Evolutionary conservation across 37 sponge, comb jelly and placozoan genomes (phyloP).

Genomic region (Diacarnus erythraeanus): DNA sequence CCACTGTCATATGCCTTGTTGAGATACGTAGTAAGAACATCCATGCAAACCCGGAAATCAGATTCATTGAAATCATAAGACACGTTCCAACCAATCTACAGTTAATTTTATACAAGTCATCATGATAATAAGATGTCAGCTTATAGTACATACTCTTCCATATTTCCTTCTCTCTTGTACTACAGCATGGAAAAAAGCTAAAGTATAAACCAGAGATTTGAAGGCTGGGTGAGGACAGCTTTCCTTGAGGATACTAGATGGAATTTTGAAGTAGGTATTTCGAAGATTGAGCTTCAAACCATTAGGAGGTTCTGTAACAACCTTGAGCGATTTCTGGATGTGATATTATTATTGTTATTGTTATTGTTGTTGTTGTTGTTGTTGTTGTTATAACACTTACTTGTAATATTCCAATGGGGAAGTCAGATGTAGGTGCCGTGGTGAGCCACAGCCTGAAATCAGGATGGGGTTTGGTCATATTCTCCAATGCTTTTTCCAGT

Average conservation of each 20-base stretch:
- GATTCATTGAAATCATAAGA: constrained; percentile 99
- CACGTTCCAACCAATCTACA: constrained; percentile 98
- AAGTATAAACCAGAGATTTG: constrained; percentile 89
- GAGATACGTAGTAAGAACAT: constrained; percentile 90
- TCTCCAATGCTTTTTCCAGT: constrained; percentile 95
- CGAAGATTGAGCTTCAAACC: constrained; percentile 96
- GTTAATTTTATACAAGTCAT: background rate
- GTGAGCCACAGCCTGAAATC: constrained; percentile 99
- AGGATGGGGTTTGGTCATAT: constrained; percentile 92
- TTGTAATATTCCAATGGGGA: constrained; percentile 97
- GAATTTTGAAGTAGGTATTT: constrained; percentile 94
- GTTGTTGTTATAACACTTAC: background rate
- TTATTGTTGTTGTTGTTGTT: background rate
- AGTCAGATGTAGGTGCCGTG: constrained; percentile 95
- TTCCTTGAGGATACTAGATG: constrained; percentile 70
- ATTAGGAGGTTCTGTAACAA: constrained; percentile 99
- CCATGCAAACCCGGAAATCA: constrained; percentile 98
- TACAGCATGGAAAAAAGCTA: constrained; percentile 99
- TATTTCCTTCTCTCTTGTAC: constrained; percentile 99
- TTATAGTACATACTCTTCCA: constrained; percentile 63
- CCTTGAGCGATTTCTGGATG: constrained; percentile 78
- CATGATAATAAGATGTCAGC: background rate
- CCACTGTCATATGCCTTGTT: constrained; percentile 84
- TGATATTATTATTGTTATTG: background rate
- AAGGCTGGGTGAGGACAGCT: constrained; percentile 89